Conservation (phyloP, 2,797 vertebrate species). For the Sebastiscus albofasciatus region DNA sequence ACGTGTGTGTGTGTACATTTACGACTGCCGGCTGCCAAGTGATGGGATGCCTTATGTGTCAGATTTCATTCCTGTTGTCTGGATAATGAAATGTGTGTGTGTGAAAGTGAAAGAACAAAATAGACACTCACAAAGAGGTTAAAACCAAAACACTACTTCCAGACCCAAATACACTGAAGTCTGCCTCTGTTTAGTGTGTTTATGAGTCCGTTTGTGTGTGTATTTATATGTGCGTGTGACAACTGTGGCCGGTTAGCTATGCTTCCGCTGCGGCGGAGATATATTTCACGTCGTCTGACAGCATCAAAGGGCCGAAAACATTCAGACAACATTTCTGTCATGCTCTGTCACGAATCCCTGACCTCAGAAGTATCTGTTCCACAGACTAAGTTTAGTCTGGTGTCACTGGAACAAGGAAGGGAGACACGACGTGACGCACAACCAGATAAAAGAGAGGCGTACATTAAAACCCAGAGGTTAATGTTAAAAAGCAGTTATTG, state of each 20-base stretch:
- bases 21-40: conserved; percentile 15
- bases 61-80: conserved; percentile 37
- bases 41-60: conserved; percentile 34
- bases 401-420: conserved; percentile 2
- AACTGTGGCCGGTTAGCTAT: conserved; percentile 19
- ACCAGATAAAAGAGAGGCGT: neutral
- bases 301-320: conserved; percentile 33
- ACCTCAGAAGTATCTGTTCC: conserved; percentile 48
- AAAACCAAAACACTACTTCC: neutral
- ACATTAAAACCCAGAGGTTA: neutral
- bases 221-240: neutral
- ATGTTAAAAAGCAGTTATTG: neutral
- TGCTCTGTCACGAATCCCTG: conserved; percentile 16
- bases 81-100: neutral
- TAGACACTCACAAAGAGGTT: neutral
- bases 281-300: conserved; percentile 38
- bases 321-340: conserved; percentile 43
- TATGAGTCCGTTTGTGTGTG: neutral
- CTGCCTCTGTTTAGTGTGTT: neutral
- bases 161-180: neutral
- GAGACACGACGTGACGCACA: neutral
- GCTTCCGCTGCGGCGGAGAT: conserved; percentile 21
- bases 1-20: conserved; percentile 1
- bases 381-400: conserved; percentile 47
- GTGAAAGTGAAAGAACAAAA: neutral